phyloP scores from a whole-genome alignment of 2,797 vertebrate species.

The Poecilia gillii region DNA sequence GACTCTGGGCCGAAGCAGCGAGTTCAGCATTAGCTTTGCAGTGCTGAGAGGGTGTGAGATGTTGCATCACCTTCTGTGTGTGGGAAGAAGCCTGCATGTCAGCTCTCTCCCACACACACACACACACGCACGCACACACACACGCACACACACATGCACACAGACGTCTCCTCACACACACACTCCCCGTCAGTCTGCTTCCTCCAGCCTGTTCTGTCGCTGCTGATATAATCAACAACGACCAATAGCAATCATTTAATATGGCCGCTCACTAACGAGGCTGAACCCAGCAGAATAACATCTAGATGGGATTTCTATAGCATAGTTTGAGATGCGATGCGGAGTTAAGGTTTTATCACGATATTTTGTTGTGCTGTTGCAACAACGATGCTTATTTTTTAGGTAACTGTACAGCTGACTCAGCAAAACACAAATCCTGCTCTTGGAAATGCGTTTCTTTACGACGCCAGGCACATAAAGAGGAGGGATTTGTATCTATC shows the following conservation, averaged over 20 bases:
- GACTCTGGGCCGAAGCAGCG: conserved; percentile 12
- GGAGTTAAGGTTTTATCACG: too few relatives aligned
- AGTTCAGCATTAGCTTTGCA: conserved; percentile 43
- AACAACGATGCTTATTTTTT: too few relatives aligned
- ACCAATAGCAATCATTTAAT: conserved; percentile 54
- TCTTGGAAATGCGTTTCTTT: too few relatives aligned
- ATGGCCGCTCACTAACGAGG: conserved; percentile 46
- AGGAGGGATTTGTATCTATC: too few relatives aligned
- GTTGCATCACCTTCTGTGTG: conserved; percentile 74
- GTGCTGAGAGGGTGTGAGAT: conserved; percentile 59
- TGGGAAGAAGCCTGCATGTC: conserved; percentile 70
- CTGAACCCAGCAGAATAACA: conserved; percentile 26
- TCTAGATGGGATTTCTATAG: conserved; percentile 24
- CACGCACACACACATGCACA: background rate
- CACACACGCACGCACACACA: conserved; percentile 10
- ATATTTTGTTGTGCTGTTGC: too few relatives aligned
- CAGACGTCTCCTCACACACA: background rate
- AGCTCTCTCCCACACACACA: conserved; percentile 49
- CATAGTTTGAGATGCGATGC: conserved; percentile 5
- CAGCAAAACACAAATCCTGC: too few relatives aligned
- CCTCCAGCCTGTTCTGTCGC: conserved; percentile 52
- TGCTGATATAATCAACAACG: conserved; percentile 55
- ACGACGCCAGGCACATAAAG: too few relatives aligned
- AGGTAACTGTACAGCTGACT: too few relatives aligned
- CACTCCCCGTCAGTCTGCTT: conserved; percentile 41